Evolutionary conservation across 2,113 vertebrate species (phyloP).

Genomic region (Diadophis punctatus): DNA sequence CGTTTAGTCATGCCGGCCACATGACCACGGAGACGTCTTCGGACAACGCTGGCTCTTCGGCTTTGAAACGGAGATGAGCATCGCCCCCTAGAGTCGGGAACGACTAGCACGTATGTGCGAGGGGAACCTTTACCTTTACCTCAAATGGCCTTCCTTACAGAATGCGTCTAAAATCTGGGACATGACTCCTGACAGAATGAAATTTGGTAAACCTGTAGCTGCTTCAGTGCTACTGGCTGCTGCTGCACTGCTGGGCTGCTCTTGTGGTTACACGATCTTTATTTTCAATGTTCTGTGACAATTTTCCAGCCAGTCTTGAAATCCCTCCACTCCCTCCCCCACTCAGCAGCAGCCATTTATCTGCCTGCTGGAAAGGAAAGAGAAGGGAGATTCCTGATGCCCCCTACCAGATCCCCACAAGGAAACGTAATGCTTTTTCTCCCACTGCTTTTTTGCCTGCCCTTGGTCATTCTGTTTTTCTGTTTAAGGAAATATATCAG

Average conservation of each 20-base stretch:
- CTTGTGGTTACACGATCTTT: not conserved
- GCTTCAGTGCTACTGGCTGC: not conserved
- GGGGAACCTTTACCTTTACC: too few species aligned
- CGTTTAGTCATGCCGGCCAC: too few species aligned
- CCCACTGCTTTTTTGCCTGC: not conserved
- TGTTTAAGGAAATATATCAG: not conserved
- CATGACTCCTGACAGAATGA: not conserved
- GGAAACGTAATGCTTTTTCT: not conserved
- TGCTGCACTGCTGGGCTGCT: not conserved
- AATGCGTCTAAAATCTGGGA: not conserved
- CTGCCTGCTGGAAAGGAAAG: not conserved
- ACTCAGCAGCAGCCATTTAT: not conserved
- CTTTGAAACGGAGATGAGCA: too few species aligned
- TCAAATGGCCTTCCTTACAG: not conserved
- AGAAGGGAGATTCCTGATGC: not conserved
- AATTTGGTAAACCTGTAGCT: not conserved
- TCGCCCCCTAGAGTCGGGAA: too few species aligned
- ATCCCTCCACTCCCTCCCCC: not conserved
- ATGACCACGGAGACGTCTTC: too few species aligned
- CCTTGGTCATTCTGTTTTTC: not conserved
- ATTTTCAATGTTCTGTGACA: not conserved
- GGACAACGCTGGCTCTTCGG: too few species aligned
- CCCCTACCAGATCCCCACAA: not conserved
- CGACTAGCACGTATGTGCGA: too few species aligned
- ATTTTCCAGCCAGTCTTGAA: not conserved